Conservation (phyloP, 2,888 invertebrate genomes). For the Brachyopa scutellaris region DNA sequence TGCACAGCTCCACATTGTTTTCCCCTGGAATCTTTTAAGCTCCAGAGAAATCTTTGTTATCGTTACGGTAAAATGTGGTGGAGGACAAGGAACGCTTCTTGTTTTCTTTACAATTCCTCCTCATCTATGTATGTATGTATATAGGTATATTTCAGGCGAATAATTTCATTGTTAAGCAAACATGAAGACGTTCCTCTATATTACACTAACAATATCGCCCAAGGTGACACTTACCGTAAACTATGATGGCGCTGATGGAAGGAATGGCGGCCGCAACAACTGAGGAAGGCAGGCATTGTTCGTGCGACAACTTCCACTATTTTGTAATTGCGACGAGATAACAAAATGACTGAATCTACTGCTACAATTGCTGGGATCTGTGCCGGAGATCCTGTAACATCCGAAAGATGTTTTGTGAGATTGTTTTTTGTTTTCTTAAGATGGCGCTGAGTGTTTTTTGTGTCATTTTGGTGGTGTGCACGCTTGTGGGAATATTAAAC, state of each 20-base stretch:
- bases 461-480: neutral
- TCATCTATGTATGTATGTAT: too few relatives aligned
- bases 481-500: neutral
- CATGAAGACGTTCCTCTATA: neutral
- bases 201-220: neutral
- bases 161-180: neutral
- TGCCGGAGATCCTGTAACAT: neutral
- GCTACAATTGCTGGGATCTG: too few relatives aligned
- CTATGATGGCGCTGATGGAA: neutral
- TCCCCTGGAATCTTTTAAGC: neutral
- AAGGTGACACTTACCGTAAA: slow-evolving; percentile 7
- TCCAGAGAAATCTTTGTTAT: slow-evolving; percentile 2
- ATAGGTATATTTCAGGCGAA: too few relatives aligned
- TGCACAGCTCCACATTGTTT: neutral
- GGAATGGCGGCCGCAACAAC: neutral
- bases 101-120: neutral
- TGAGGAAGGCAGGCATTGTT: neutral
- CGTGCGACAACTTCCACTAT: slow-evolving; percentile 4
- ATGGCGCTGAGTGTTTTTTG: slow-evolving; percentile 15
- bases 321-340: slow-evolving; percentile 26
- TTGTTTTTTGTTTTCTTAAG: slow-evolving; percentile 40
- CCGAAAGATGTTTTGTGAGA: slow-evolving; percentile 37
- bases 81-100: too few relatives aligned
- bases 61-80: too few relatives aligned
- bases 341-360: neutral